Percentiles rank a stretch among this genome's conserved stretches.
Conservation (phyloP, 2,113 vertebrate species). For the Lagopus leucura region DNA sequence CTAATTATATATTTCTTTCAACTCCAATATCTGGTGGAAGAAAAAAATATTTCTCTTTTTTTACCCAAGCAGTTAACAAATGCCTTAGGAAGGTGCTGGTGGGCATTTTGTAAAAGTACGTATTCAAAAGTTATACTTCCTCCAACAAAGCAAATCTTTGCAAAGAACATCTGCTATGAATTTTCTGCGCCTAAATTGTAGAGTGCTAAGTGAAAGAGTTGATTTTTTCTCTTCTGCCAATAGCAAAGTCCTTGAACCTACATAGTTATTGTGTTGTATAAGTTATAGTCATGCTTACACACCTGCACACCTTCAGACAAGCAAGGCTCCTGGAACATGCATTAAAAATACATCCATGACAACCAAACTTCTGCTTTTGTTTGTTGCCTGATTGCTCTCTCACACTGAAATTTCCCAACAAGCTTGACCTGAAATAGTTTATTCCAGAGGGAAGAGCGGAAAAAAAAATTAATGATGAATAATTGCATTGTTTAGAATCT, state of each 20-base stretch:
- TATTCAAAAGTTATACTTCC: background rate
- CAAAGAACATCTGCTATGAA: background rate
- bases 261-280: background rate
- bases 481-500: constrained; percentile 8
- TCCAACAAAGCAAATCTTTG: background rate
- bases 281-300: background rate
- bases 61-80: background rate
- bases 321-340: background rate
- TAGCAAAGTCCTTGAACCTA: background rate
- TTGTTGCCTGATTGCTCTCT: background rate
- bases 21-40: background rate
- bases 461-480: constrained; percentile 39
- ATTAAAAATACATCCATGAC: background rate
- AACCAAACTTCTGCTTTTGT: background rate
- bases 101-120: background rate
- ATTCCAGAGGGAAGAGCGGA: background rate
- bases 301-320: background rate
- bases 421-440: background rate
- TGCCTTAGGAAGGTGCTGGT: background rate
- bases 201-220: background rate
- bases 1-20: background rate
- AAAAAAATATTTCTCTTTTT: background rate
- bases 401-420: background rate
- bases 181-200: background rate
- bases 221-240: background rate